Evolutionary conservation across 2,113 vertebrate species (phyloP).

Genomic region (Alexandromys fortis): DNA sequence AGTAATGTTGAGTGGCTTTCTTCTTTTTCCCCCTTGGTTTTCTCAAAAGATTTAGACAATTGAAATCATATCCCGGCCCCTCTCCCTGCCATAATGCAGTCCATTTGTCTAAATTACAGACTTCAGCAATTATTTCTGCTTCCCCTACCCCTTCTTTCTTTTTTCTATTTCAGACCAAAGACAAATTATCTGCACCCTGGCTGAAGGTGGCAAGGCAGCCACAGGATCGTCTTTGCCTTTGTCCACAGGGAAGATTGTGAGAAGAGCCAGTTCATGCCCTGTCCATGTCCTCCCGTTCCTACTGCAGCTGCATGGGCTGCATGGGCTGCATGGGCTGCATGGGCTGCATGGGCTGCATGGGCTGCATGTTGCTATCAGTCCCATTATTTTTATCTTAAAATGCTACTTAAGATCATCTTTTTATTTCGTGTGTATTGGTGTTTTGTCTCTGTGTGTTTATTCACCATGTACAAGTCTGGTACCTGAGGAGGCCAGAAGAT

Average conservation of each 20-base stretch:
- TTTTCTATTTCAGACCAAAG: conserved; percentile 61
- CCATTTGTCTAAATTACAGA: conserved; percentile 82
- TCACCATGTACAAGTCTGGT: background rate
- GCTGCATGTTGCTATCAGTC: background rate
- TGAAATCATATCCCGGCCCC: conserved; percentile 70
- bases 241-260: conserved; percentile 24
- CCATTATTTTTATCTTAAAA: background rate
- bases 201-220: conserved; percentile 22
- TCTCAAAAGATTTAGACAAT: conserved; percentile 74
- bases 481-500: background rate
- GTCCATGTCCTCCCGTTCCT: rapidly evolving
- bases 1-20: conserved; percentile 74
- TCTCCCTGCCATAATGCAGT: conserved; percentile 73
- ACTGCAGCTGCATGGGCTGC: too few species aligned
- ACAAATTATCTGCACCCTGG: conserved; percentile 39
- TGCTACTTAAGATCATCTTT: background rate
- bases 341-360: too few species aligned
- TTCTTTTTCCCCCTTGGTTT: conserved; percentile 68
- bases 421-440: background rate
- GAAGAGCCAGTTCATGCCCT: rapidly evolving
- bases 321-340: too few species aligned
- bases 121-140: conserved; percentile 75
- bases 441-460: background rate
- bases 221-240: background rate
- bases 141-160: background rate